Conservation (phyloP, 2,888 invertebrate species). For the Cantharis flavilabris region DNA sequence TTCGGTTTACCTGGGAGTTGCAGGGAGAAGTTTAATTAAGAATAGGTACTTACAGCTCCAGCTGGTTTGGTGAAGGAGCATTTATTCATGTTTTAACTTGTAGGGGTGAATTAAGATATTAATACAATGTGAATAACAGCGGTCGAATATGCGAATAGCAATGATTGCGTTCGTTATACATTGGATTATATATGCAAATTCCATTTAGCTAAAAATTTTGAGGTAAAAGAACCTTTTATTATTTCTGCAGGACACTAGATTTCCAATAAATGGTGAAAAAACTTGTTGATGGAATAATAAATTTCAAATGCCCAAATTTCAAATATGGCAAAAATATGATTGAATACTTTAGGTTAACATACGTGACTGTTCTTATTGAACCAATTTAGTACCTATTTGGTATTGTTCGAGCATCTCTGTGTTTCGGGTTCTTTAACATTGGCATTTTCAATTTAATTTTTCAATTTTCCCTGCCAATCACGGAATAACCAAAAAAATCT, state of each 20-base stretch:
- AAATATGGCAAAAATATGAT: neutral
- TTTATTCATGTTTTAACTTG: neutral
- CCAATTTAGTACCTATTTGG: neutral
- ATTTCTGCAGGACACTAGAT: neutral
- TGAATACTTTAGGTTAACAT: neutral
- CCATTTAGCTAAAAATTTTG: too few species aligned
- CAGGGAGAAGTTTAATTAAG: neutral
- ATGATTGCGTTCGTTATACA: neutral
- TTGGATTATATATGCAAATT: too few species aligned
- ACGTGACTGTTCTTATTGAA: neutral
- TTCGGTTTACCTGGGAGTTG: neutral
- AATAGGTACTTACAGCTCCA: neutral
- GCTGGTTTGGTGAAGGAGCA: neutral
- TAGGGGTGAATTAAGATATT: neutral
- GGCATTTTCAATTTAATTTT: neutral
- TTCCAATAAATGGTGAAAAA: neutral
- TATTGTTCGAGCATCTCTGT: neutral
- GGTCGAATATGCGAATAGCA: neutral
- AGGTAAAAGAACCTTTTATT: too few species aligned
- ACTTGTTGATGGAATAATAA: neutral
- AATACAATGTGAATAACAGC: neutral
- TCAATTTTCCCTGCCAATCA: neutral
- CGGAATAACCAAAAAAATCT: neutral
- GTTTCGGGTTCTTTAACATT: neutral
- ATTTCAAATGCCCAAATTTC: neutral